phyloP scores from a whole-genome alignment of 2,888 invertebrate species.

The Actias luna region DNA sequence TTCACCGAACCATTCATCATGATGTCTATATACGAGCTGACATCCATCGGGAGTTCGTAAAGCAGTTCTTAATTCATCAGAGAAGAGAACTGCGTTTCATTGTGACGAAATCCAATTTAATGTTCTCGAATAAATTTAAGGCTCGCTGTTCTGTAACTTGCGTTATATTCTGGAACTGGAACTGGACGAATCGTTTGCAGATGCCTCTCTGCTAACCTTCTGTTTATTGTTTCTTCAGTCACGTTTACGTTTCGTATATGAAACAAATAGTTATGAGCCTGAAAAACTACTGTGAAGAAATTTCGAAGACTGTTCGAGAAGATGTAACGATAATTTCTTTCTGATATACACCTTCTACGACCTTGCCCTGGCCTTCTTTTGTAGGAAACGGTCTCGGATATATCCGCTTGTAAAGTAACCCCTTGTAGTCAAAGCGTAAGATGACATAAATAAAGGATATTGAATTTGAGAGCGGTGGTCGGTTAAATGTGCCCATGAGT shows the following conservation, averaged over 20 bases:
- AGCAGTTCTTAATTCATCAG: neutral
- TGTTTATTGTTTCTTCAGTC: too few species aligned
- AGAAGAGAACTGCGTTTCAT: neutral
- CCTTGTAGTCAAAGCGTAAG: neutral
- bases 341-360: neutral
- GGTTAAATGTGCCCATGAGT: neutral
- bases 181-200: neutral
- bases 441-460: too few species aligned
- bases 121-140: neutral
- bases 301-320: too few species aligned
- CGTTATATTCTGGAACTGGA: too few species aligned
- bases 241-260: too few species aligned
- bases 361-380: too few species aligned
- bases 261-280: too few species aligned
- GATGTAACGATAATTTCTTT: neutral
- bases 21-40: neutral
- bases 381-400: neutral
- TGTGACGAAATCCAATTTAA: too few species aligned
- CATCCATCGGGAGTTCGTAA: neutral
- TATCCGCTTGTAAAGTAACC: too few species aligned
- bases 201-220: too few species aligned
- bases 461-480: neutral
- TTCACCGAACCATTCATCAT: neutral
- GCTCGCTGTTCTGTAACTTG: neutral
- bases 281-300: too few species aligned